These are phyloP conservation scores for Rhadinocentrus ornatus DNA, from an alignment of 2,797 vertebrate genomes.

Conservation along the genomic window DNA sequence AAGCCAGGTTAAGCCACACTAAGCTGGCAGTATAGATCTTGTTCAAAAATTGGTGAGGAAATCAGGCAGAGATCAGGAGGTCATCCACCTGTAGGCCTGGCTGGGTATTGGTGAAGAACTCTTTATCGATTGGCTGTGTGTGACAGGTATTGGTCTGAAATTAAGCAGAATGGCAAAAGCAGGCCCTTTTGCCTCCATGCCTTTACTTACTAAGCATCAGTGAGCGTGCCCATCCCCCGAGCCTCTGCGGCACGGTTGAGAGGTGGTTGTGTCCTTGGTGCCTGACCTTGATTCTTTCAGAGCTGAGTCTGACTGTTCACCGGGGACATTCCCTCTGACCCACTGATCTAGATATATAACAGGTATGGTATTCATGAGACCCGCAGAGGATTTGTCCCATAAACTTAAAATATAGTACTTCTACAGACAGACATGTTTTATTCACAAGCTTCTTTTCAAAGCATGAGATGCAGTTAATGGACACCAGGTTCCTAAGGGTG, in stretches of 20 bases:
- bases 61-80: slow-evolving; percentile 74
- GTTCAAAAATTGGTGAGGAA: slow-evolving; percentile 68
- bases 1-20: slow-evolving; percentile 71
- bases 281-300: slow-evolving; percentile 74
- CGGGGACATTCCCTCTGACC: slow-evolving; percentile 63
- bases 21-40: slow-evolving; percentile 74
- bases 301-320: slow-evolving; percentile 56
- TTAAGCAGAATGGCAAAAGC: slow-evolving; percentile 54
- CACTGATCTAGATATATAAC: slow-evolving; percentile 79
- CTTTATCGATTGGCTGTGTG: slow-evolving; percentile 58
- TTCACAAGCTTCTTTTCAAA: slow-evolving; percentile 74
- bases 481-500: slow-evolving; percentile 44
- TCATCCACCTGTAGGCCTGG: slow-evolving; percentile 58
- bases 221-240: slow-evolving; percentile 35
- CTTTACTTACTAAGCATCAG: slow-evolving; percentile 45
- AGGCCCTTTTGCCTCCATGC: slow-evolving; percentile 45
- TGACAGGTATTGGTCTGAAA: slow-evolving; percentile 66
- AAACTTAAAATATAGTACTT: slow-evolving; percentile 80
- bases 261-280: slow-evolving; percentile 30
- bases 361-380: slow-evolving; percentile 79
- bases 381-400: slow-evolving; percentile 77
- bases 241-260: slow-evolving; percentile 29
- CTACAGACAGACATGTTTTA: slow-evolving; percentile 78
- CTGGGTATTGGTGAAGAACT: slow-evolving; percentile 60
- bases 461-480: slow-evolving; percentile 52